These are phyloP conservation scores for Lumbricus terrestris DNA, from an alignment of 2,888 invertebrate species.

Conservation along the genomic window DNA sequence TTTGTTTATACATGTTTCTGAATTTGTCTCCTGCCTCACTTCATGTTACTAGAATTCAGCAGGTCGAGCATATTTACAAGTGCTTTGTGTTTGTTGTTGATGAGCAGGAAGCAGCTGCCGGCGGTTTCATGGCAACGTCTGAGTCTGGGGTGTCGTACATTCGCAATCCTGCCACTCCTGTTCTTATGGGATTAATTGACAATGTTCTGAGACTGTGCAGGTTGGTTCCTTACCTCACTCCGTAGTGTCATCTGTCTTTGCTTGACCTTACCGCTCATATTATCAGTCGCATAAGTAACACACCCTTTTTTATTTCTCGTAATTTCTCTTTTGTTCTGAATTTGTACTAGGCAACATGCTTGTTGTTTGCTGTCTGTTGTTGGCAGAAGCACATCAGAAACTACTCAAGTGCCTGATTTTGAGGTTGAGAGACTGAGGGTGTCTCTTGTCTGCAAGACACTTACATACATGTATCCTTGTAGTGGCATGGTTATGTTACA, in stretches of 20 bases:
- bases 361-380: background rate
- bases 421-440: background rate
- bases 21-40: too few relatives aligned
- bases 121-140: conserved; percentile 74
- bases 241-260: background rate
- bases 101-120: conserved; percentile 71
- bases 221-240: conserved; percentile 41
- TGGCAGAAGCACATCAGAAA: too few relatives aligned
- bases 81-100: background rate
- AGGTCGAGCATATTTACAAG: background rate
- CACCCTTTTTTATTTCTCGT: background rate
- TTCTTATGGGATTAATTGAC: conserved; percentile 78
- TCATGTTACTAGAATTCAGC: background rate
- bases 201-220: conserved; percentile 76
- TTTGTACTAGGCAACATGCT: background rate
- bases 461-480: too few relatives aligned
- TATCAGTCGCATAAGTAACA: background rate
- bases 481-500: too few relatives aligned
- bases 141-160: conserved; percentile 67
- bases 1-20: background rate
- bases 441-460: background rate
- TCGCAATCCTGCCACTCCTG: conserved; percentile 81
- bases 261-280: background rate
- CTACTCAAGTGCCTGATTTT: background rate
- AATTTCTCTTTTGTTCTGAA: background rate